Conservation (phyloP, 2,888 invertebrate species). For the Sicus ferrugineus region DNA sequence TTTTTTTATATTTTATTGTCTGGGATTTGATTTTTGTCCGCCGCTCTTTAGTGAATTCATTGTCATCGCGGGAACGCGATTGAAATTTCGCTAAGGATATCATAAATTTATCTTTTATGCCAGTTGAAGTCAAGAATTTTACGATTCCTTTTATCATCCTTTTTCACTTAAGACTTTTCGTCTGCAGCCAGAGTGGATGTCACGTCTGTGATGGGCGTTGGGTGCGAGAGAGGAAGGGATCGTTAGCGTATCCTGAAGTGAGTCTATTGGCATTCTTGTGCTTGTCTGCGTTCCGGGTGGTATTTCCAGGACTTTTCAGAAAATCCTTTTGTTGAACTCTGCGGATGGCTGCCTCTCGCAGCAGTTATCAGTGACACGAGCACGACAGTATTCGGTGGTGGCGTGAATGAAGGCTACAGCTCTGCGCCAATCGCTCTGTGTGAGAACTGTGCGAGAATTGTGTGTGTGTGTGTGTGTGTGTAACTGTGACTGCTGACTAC, state of each 20-base stretch:
- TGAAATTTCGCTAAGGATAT: constrained; percentile 20
- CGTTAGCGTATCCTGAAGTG: not conserved
- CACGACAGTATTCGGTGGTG: not conserved
- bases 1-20: not conserved
- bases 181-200: too few species aligned
- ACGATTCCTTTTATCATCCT: constrained; percentile 30
- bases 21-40: not conserved
- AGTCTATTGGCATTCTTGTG: not conserved
- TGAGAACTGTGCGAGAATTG: not conserved
- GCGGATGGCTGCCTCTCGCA: not conserved
- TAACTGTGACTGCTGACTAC: constrained; percentile 15
- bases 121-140: constrained; percentile 27
- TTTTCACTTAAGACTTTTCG: constrained; percentile 20
- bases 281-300: not conserved
- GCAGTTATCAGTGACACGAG: constrained; percentile 6
- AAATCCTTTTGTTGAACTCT: constrained; percentile 22
- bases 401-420: not conserved
- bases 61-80: not conserved
- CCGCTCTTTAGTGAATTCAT: not conserved
- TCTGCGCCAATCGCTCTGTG: not conserved
- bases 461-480: not conserved
- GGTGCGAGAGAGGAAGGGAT: not conserved
- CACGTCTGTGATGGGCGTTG: not conserved
- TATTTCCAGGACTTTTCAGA: constrained; percentile 11
- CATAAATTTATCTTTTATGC: constrained; percentile 25